A percentile compares a stretch with the other conserved stretches of the same genome.
phyloP scores from a whole-genome alignment of 2,888 invertebrate species.

The Ophraella communa region DNA sequence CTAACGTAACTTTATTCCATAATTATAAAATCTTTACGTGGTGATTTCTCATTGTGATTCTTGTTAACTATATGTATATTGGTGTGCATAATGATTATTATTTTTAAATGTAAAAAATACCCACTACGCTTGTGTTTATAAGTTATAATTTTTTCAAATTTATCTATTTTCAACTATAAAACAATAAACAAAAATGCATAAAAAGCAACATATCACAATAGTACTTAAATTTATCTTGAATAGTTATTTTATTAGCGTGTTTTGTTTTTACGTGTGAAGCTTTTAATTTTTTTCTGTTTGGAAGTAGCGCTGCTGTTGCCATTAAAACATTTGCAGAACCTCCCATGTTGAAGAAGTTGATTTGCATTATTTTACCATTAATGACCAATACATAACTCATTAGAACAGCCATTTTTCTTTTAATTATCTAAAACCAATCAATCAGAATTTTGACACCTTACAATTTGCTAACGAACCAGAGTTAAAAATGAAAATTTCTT shows the following conservation, averaged over 20 bases:
- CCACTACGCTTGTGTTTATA: no score
- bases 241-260: background rate
- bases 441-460: slow-evolving; percentile 6
- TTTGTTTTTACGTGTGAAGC: background rate
- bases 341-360: background rate
- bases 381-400: slow-evolving; percentile 2
- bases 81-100: no score
- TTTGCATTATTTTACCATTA: slow-evolving; percentile 2
- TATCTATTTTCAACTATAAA: no score
- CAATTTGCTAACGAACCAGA: slow-evolving; percentile 5
- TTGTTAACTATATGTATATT: no score
- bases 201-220: no score
- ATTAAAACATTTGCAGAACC: background rate
- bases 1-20: no score
- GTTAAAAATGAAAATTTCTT: slow-evolving; percentile 6
- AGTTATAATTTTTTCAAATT: no score
- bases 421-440: slow-evolving; percentile 11
- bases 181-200: no score
- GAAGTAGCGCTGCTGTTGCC: background rate
- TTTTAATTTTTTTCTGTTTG: background rate
- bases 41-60: no score
- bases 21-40: no score
- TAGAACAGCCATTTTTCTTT: slow-evolving; percentile 2
- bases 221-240: background rate
- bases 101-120: no score